These are phyloP conservation scores for Xylocopa sonorina DNA, from an alignment of 1,140 invertebrate genomes.

Conservation along the genomic window DNA sequence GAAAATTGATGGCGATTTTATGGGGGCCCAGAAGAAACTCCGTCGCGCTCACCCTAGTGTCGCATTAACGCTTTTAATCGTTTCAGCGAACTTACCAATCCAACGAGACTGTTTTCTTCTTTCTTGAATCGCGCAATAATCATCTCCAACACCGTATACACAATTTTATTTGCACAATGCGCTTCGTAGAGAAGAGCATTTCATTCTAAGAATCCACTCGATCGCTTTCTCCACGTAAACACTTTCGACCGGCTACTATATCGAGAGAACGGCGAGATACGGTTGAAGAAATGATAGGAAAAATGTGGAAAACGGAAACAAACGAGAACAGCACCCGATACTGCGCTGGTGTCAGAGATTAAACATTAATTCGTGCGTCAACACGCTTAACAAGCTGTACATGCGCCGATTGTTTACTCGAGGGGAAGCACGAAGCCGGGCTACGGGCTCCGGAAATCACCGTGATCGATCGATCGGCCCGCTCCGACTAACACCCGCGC, in stretches of 20 bases:
- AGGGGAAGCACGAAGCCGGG: slow-evolving; percentile 29
- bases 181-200: too few relatives aligned
- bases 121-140: too few relatives aligned
- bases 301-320: too few relatives aligned
- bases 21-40: neutral
- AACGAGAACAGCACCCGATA: neutral
- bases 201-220: too few relatives aligned
- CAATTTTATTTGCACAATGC: too few relatives aligned
- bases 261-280: neutral
- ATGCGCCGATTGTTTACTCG: neutral
- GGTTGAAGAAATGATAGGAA: too few relatives aligned
- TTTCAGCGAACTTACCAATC: neutral
- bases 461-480: neutral
- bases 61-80: neutral
- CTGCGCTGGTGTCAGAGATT: slow-evolving; percentile 1
- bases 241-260: too few relatives aligned
- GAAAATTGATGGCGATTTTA: slow-evolving; percentile 46
- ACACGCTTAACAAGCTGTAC: slow-evolving; percentile 3
- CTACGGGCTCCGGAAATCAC: slow-evolving; percentile 21
- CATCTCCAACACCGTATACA: too few relatives aligned
- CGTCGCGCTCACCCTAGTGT: too few relatives aligned
- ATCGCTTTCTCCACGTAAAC: too few relatives aligned
- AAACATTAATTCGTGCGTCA: slow-evolving; percentile 4
- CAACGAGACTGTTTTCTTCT: neutral
- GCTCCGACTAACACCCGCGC: slow-evolving; percentile 11